phyloP scores from a whole-genome alignment of 1,140 invertebrate genomes.

The Nixonia krombeini region DNA sequence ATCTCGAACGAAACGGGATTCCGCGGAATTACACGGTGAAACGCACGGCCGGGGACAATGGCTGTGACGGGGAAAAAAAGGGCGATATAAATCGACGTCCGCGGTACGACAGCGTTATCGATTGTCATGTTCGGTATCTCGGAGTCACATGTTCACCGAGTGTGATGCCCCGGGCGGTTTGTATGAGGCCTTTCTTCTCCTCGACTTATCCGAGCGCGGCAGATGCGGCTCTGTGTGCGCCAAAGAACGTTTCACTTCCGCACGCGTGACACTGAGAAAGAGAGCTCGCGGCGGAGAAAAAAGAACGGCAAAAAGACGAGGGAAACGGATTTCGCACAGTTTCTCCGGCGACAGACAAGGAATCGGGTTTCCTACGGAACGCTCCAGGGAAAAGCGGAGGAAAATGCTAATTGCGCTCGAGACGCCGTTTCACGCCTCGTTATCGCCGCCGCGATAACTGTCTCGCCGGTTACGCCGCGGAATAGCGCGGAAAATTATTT shows the following conservation, averaged over 20 bases:
- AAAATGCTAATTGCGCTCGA: too few relatives aligned
- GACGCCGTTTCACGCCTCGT: too few relatives aligned
- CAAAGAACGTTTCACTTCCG: slow-evolving; percentile 31
- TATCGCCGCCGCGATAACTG: too few relatives aligned
- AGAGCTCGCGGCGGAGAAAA: slow-evolving; percentile 9
- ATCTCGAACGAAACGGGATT: too few relatives aligned
- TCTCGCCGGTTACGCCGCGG: too few relatives aligned
- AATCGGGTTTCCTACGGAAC: neutral
- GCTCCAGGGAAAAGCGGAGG: neutral
- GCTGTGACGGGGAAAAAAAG: neutral
- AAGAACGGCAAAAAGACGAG: slow-evolving; percentile 9
- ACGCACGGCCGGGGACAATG: too few relatives aligned
- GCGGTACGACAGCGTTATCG: neutral
- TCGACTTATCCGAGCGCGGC: neutral
- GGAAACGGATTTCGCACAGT: slow-evolving; percentile 28
- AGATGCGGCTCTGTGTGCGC: neutral
- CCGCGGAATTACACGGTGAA: too few relatives aligned
- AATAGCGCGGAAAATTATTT: neutral
- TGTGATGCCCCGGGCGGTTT: neutral
- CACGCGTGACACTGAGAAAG: slow-evolving; percentile 12
- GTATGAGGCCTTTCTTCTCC: neutral
- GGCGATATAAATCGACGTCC: neutral
- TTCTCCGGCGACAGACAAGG: slow-evolving; percentile 15
- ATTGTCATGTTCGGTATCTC: neutral
- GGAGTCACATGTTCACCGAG: neutral